Evolutionary conservation across 2,888 invertebrate genomes (phyloP), one percentile per base, ranked within the genome.

Genomic region (Lithophane socia): DNA sequence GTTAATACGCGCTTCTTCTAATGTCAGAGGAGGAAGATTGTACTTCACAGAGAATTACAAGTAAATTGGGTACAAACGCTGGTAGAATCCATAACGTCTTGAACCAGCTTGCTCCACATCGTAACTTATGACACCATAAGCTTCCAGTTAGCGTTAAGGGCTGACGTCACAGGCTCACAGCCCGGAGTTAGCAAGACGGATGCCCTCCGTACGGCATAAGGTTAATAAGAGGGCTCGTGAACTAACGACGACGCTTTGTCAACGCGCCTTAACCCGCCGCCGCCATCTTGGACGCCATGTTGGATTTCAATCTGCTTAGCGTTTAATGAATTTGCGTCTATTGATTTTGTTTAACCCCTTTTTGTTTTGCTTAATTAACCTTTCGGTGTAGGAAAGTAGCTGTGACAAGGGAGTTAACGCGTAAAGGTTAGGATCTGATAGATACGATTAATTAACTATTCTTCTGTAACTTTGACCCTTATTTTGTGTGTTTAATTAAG

Each of bases 231-330:
- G 96, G 96, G 96, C 96, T 96, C 94, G 93, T 91, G 92, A 95
- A 96, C 96, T 97, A 97, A 97, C 97, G 97, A 96, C 92, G 91
- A 78, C 96, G 95, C 97, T 97, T 97, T 97, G 97, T 97, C 97
- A 97, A 94, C 95, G 94, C 94, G 96, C 94, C 95, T 96, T 94
- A 96, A 94, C 94, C 93, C 93, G 90, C 92, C 90, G 90, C 80
- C 95, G 95, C 96, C 96, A 95, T 95, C 95, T 96, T 96, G 94
- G 87, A 87, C 92, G 95, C 96, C 96, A 96, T 96, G 92, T 95
- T 96, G 96, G 94, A 94, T 96, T 95, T 95, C 96, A 96, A 96
- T 96, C 96, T 96, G 95, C 96, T 96, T 96, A 96, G 94, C 94
- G 94, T 95, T 94, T 96, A 96, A 96, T 96, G 96, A 96, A 96